phyloP scores from a whole-genome alignment of 2,888 invertebrate species.

The Cosmia pyralina region DNA sequence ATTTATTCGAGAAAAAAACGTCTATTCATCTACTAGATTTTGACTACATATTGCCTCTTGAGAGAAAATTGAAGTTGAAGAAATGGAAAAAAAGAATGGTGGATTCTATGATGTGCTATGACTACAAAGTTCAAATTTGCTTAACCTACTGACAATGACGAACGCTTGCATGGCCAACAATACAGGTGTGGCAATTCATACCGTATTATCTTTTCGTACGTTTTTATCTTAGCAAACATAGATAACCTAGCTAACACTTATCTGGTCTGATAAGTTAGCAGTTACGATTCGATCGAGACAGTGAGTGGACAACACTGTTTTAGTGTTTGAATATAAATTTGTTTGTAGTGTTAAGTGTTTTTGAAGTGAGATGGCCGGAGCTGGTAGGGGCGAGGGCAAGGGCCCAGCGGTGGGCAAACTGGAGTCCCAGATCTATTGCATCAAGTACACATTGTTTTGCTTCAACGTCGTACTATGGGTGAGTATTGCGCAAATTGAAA shows the following conservation, averaged over 20 bases:
- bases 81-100: slow-evolving; percentile 41
- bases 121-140: slow-evolving; percentile 43
- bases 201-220: slow-evolving; percentile 79
- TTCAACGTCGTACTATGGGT: slow-evolving; percentile 95
- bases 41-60: slow-evolving; percentile 50
- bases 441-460: slow-evolving; percentile 95
- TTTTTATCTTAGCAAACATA: slow-evolving; percentile 86
- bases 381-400: slow-evolving; percentile 87
- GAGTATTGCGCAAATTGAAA: slow-evolving; percentile 81
- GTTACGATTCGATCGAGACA: slow-evolving; percentile 77
- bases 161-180: slow-evolving; percentile 59
- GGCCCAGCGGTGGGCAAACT: slow-evolving; percentile 90
- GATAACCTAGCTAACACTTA: slow-evolving; percentile 86
- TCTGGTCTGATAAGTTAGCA: slow-evolving; percentile 79
- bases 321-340: slow-evolving; percentile 62
- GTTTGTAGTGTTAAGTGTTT: slow-evolving; percentile 67
- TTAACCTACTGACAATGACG: slow-evolving; percentile 55
- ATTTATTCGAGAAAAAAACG: slow-evolving; percentile 65
- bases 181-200: slow-evolving; percentile 86
- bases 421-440: slow-evolving; percentile 94
- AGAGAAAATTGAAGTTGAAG: slow-evolving; percentile 55
- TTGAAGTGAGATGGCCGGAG: slow-evolving; percentile 88
- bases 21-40: slow-evolving; percentile 63
- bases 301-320: slow-evolving; percentile 74
- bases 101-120: slow-evolving; percentile 35